Percentiles rank a stretch among this genome's conserved stretches.
These are phyloP conservation scores for Crenichthys baileyi DNA, from an alignment of 2,797 vertebrate genomes.

Conservation along the genomic window DNA sequence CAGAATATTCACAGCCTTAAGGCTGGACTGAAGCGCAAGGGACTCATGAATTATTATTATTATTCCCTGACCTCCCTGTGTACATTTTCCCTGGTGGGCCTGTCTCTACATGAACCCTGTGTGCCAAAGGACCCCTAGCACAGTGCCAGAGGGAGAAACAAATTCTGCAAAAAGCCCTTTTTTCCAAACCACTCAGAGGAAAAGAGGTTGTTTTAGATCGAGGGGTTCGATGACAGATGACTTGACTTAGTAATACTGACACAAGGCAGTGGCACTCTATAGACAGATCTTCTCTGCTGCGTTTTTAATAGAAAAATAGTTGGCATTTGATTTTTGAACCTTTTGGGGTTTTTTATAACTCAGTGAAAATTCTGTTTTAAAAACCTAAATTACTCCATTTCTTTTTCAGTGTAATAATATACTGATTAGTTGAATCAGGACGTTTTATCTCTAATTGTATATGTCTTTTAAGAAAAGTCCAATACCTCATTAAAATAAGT, in stretches of 20 bases:
- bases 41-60: conserved; percentile 68
- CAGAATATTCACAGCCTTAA: conserved; percentile 50
- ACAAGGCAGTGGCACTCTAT: background rate
- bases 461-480: too few species aligned
- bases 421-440: background rate
- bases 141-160: conserved; percentile 35
- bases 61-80: conserved; percentile 53
- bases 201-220: conserved; percentile 1
- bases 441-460: background rate
- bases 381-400: background rate
- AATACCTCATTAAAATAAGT: too few species aligned
- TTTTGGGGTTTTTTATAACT: background rate
- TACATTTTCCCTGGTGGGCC: conserved; percentile 42
- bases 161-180: conserved; percentile 28
- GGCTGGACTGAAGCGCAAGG: conserved; percentile 52
- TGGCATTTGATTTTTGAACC: background rate
- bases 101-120: conserved; percentile 35
- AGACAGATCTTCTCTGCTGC: background rate
- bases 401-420: background rate
- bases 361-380: background rate
- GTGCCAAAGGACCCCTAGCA: conserved; percentile 30
- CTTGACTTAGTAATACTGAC: background rate
- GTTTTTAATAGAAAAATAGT: background rate
- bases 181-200: conserved; percentile 5
- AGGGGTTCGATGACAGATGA: conserved; percentile 7